Percentiles rank a stretch among this genome's conserved stretches.
Conservation (phyloP, 2,797 vertebrate species). For the Brachymystax lenok region DNA sequence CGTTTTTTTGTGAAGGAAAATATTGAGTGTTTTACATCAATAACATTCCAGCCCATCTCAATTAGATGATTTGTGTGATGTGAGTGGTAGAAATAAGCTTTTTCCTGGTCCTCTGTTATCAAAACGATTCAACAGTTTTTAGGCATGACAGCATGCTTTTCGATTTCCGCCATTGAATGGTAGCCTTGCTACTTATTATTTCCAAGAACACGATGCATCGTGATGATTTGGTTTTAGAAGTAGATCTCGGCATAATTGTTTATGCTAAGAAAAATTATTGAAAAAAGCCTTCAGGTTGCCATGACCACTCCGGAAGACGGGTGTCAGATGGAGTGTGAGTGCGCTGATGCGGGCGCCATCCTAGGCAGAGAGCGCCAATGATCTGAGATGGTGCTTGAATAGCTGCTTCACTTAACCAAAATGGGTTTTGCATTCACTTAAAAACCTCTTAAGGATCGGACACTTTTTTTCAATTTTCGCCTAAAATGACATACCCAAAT, state of each 20-base stretch:
- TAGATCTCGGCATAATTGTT: constrained; percentile 48
- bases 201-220: constrained; percentile 36
- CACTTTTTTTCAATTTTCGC: too few relatives aligned
- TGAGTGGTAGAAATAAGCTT: constrained; percentile 35
- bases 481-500: too few relatives aligned
- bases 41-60: constrained; percentile 41
- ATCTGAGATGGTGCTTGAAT: not conserved
- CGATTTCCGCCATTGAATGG: constrained; percentile 41
- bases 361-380: constrained; percentile 19
- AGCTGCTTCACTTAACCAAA: not conserved
- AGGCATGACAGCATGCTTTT: constrained; percentile 45
- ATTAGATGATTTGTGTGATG: constrained; percentile 43
- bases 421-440: not conserved
- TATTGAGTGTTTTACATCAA: not conserved
- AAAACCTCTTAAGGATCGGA: too few relatives aligned
- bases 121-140: constrained; percentile 32
- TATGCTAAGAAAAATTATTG: constrained; percentile 43
- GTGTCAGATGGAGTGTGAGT: constrained; percentile 19
- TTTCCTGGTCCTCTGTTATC: constrained; percentile 12
- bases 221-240: constrained; percentile 50
- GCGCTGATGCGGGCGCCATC: not conserved
- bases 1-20: not conserved
- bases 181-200: constrained; percentile 37
- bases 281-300: constrained; percentile 38
- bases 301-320: constrained; percentile 32